Evolutionary conservation across 92 coral and sea anemone genomes (phyloP), one percentile per base, ranked within the genome.

Genomic region (Zoanthus gigantus): DNA sequence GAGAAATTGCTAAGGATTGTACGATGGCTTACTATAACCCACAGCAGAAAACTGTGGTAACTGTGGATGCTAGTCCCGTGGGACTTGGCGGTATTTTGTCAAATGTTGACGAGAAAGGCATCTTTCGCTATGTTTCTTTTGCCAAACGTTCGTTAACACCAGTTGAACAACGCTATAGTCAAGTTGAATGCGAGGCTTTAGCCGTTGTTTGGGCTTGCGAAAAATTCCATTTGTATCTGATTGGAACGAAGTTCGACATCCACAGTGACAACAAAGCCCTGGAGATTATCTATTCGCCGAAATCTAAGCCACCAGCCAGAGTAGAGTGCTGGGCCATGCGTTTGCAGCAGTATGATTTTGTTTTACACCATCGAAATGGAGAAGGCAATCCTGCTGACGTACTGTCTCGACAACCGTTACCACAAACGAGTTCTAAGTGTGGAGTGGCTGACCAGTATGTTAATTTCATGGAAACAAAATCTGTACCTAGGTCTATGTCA

Each of bases 311-410:
- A 11, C 77, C 90, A 77, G 87, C 90, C 5, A 71, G 86, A 54
- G 84, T 79, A 17, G 86, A 88, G 71, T 76, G 88, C n/a, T 88
- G 88, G 91, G 89, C 86, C 1, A 83, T 91, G 77, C 76, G 91
- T 28, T 72, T 87, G 17, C 93, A 87, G 45, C 88, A 82, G 44
- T 46, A 72, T 72, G 50, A 46, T 72, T 14, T 46, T 72, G 77
- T n/a, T 12, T 66, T 87, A 34, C 56, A 48, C 30, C 83, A 90
- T 29, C 80, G 90, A 44, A 73, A 74, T 30, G 91, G 93, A 45
- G 88, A 83, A 84, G 89, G 77, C 42, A 91, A 91, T 81, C 94
- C 87, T 44, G 94, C 89, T 0, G 94, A 88, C 74, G 17, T 91
- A 15, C 63, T 83, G 54, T 82, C 89, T 9, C 73, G 83, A 78